Conservation (phyloP, 2,113 vertebrate species). For the Turnix velox region DNA sequence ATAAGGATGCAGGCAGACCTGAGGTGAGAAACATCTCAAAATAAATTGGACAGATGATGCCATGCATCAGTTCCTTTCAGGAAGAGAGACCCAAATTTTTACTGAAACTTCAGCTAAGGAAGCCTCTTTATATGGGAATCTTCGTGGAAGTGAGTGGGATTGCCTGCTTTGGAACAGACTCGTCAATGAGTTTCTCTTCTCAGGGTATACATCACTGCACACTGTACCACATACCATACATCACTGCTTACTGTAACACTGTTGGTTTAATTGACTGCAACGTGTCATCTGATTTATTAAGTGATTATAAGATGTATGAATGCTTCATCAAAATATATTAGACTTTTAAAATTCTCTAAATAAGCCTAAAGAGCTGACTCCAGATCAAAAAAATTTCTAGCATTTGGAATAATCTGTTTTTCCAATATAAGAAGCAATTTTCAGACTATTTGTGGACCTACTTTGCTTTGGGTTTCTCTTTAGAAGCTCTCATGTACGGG, state of each 20-base stretch:
- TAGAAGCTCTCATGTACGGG: rapidly evolving
- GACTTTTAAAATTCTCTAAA: not conserved
- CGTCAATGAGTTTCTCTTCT: rapidly evolving
- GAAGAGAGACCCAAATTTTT: not conserved
- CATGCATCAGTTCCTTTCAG: not conserved
- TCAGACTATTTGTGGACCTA: not conserved
- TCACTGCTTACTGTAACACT: not conserved
- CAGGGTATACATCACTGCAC: not conserved
- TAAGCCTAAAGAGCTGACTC: not conserved
- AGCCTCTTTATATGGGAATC: not conserved
- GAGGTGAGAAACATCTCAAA: not conserved
- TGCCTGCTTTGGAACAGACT: not conserved
- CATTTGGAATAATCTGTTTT: not conserved
- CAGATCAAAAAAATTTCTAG: not conserved
- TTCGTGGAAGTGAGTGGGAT: not conserved
- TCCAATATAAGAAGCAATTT: not conserved
- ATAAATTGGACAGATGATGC: not conserved
- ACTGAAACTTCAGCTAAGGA: not conserved
- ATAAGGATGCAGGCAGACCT: not conserved
- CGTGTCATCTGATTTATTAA: not conserved
- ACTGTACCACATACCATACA: not conserved
- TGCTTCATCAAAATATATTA: not conserved
- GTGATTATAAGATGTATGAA: not conserved
- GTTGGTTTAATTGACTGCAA: not conserved
- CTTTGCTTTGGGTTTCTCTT: not conserved